Percentiles rank a stretch among this genome's conserved stretches.
Conservation (phyloP, 2,888 invertebrate genomes). For the Trachelus iudaicus region DNA sequence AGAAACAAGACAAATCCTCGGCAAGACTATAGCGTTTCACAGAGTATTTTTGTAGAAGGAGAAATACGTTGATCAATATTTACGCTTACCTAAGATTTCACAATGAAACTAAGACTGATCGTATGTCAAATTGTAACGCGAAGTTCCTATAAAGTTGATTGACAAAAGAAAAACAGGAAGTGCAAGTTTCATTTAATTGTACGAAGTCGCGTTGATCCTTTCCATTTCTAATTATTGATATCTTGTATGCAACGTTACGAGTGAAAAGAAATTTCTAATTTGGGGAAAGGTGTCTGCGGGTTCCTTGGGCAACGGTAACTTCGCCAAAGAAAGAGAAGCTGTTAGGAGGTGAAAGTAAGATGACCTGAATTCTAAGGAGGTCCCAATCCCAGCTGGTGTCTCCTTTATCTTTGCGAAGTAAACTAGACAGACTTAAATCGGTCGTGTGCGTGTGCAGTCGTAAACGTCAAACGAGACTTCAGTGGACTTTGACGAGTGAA, state of each 20-base stretch:
- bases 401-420: not conserved
- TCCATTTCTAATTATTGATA: not conserved
- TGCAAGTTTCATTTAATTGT: not conserved
- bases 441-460: not conserved
- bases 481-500: not conserved
- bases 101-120: constrained; percentile 42
- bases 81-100: constrained; percentile 12
- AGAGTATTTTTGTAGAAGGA: not conserved
- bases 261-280: not conserved
- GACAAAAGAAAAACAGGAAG: not conserved
- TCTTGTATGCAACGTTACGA: not conserved
- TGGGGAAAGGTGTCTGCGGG: not conserved
- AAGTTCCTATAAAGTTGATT: constrained; percentile 41
- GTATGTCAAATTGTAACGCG: constrained; percentile 27
- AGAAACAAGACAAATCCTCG: not conserved
- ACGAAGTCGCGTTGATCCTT: not conserved
- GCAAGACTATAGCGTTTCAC: not conserved
- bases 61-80: not conserved
- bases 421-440: not conserved
- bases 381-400: too few species aligned
- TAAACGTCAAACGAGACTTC: not conserved
- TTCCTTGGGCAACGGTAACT: not conserved
- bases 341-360: constrained; percentile 26
- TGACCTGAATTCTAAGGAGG: constrained; percentile 20
- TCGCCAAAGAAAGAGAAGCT: not conserved